These are phyloP conservation scores for Sarcophaga variegata DNA, from an alignment of 2,888 invertebrate species.

Conservation along the genomic window DNA sequence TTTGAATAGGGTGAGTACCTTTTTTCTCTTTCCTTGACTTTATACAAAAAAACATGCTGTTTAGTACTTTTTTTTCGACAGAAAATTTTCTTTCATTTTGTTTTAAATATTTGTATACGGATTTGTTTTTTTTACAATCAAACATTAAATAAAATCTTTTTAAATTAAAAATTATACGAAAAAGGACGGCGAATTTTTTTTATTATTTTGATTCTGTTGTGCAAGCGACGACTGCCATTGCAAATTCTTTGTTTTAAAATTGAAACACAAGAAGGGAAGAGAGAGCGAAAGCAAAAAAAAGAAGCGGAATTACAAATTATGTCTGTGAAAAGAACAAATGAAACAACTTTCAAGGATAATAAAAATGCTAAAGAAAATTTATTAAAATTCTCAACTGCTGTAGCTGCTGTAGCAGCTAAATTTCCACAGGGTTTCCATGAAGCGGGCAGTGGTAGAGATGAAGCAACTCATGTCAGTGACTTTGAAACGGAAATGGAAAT, in stretches of 20 bases:
- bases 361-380: constrained; percentile 17
- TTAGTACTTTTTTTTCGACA: background rate
- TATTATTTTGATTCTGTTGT: background rate
- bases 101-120: constrained; percentile 28
- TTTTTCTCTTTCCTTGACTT: background rate
- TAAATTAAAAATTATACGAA: constrained; percentile 18
- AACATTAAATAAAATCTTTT: constrained; percentile 22
- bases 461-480: too few species aligned
- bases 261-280: background rate
- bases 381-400: background rate
- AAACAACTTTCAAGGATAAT: background rate
- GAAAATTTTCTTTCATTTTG: constrained; percentile 5
- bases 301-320: background rate
- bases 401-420: too few species aligned
- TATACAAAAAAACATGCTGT: too few species aligned
- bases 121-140: background rate
- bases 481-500: too few species aligned
- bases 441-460: too few species aligned
- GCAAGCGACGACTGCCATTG: background rate
- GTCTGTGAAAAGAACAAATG: constrained; percentile 17
- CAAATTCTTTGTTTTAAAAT: background rate
- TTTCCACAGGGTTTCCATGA: too few species aligned
- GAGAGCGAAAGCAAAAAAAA: background rate
- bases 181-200: constrained; percentile 10
- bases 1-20: background rate